phyloP scores from a whole-genome alignment of 1,140 invertebrate genomes.

The Radopholus similis region DNA sequence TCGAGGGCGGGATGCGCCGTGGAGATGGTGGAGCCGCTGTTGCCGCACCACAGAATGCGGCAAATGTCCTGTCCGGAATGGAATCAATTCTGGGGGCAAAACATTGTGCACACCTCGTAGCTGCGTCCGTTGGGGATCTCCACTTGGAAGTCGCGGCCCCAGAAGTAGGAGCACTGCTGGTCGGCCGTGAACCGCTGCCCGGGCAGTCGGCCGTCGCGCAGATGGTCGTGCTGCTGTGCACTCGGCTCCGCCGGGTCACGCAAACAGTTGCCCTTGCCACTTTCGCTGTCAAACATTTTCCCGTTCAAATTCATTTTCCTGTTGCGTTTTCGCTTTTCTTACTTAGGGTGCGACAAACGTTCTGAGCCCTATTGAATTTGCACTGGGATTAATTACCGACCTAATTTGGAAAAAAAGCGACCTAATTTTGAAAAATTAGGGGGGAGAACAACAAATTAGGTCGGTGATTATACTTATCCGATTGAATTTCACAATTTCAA shows the following conservation, averaged over 20 bases:
- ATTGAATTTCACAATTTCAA: no score
- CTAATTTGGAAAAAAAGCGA: neutral
- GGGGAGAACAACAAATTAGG: no score
- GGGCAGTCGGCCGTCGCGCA: conserved; percentile 51
- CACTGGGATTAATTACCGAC: neutral
- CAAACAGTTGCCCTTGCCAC: conserved; percentile 57
- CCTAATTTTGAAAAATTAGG: neutral
- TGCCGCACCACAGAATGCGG: conserved; percentile 59
- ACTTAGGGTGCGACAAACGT: no score
- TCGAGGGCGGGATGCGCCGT: conserved; percentile 59
- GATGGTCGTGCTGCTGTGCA: conserved; percentile 45
- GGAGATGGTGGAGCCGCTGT: conserved; percentile 56
- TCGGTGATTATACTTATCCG: no score
- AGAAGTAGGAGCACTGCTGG: conserved; percentile 60
- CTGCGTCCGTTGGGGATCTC: conserved; percentile 54
- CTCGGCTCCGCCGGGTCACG: conserved; percentile 47
- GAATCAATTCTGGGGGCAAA: neutral
- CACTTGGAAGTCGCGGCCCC: conserved; percentile 57
- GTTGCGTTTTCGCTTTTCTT: neutral
- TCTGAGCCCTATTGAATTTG: no score
- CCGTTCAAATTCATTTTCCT: conserved; percentile 10
- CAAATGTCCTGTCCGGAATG: conserved; percentile 55
- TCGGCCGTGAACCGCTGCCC: conserved; percentile 59
- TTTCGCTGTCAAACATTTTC: conserved; percentile 50
- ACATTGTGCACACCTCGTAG: conserved; percentile 35